Evolutionary conservation across 2,888 invertebrate genomes (phyloP).

Genomic region (Marasmarcha lunaedactyla): DNA sequence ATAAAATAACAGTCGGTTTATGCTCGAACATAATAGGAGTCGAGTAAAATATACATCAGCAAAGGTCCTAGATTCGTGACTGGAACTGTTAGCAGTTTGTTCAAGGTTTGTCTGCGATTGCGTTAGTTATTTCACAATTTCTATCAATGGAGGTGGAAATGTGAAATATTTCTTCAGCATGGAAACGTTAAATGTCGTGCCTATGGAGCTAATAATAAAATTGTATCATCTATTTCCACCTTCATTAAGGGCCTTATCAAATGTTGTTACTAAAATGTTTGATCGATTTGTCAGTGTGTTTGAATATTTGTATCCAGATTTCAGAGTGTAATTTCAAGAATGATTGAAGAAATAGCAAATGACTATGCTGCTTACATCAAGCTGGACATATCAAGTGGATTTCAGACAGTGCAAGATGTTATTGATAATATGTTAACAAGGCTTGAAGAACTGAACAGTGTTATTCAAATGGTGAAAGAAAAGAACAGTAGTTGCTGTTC

Average conservation of each 20-base stretch:
- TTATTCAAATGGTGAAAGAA: constrained; percentile 67
- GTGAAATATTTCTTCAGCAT: neutral
- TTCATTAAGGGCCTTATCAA: constrained; percentile 40
- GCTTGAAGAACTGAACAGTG: constrained; percentile 74
- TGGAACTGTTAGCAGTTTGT: too few species aligned
- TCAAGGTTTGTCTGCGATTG: too few species aligned
- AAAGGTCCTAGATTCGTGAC: too few species aligned
- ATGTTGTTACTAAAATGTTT: constrained; percentile 41
- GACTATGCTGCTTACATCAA: constrained; percentile 70
- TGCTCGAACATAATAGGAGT: too few species aligned
- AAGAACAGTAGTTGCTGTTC: constrained; percentile 53
- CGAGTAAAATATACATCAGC: too few species aligned
- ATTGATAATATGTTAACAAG: constrained; percentile 77
- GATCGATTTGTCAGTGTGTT: constrained; percentile 43
- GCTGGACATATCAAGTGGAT: constrained; percentile 62
- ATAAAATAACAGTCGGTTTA: too few species aligned
- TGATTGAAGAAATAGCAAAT: constrained; percentile 62
- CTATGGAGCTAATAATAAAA: constrained; percentile 48
- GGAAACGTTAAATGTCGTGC: constrained; percentile 1
- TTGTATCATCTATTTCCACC: constrained; percentile 34
- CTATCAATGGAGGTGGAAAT: constrained; percentile 5
- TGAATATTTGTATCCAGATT: constrained; percentile 59
- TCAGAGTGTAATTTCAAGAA: constrained; percentile 34
- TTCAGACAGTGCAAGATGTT: constrained; percentile 71
- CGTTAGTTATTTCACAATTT: neutral